Conservation (phyloP, 2,888 invertebrate species). For the Stratiomys singularior region DNA sequence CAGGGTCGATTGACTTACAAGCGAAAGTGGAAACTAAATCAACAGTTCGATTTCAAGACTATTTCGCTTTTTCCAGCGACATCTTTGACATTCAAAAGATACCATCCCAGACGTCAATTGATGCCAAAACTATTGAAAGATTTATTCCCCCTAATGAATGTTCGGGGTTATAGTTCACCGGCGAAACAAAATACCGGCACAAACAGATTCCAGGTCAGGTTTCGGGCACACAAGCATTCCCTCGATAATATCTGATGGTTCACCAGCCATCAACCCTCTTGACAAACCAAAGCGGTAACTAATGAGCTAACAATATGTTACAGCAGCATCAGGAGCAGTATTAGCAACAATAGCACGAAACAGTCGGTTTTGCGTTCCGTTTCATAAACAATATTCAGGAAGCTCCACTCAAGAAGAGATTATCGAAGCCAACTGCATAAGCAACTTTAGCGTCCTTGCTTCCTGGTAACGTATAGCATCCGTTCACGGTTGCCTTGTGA, state of each 20-base stretch:
- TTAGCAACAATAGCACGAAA: not conserved
- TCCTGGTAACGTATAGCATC: not conserved
- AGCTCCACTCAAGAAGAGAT: slow-evolving; percentile 15
- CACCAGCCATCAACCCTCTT: slow-evolving; percentile 14
- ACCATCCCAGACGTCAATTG: no score
- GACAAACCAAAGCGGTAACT: slow-evolving; percentile 39
- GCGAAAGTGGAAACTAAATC: no score
- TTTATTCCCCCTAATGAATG: slow-evolving; percentile 37
- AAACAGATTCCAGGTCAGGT: slow-evolving; percentile 3
- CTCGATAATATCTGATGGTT: slow-evolving; percentile 10
- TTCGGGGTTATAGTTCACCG: not conserved
- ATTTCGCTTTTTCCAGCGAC: no score
- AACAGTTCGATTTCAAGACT: no score
- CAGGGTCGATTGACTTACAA: no score
- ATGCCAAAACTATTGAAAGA: slow-evolving; percentile 29
- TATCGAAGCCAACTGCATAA: slow-evolving; percentile 7
- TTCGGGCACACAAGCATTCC: not conserved
- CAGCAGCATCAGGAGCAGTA: not conserved
- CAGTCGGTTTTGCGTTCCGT: slow-evolving; percentile 13
- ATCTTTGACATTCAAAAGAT: no score
- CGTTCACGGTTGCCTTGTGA: not conserved
- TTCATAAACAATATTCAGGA: slow-evolving; percentile 8
- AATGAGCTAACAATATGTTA: slow-evolving; percentile 46
- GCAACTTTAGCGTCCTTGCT: not conserved
- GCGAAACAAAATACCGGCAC: not conserved